Conservation (phyloP, 2,113 vertebrate genomes). For the Calonectris borealis region DNA sequence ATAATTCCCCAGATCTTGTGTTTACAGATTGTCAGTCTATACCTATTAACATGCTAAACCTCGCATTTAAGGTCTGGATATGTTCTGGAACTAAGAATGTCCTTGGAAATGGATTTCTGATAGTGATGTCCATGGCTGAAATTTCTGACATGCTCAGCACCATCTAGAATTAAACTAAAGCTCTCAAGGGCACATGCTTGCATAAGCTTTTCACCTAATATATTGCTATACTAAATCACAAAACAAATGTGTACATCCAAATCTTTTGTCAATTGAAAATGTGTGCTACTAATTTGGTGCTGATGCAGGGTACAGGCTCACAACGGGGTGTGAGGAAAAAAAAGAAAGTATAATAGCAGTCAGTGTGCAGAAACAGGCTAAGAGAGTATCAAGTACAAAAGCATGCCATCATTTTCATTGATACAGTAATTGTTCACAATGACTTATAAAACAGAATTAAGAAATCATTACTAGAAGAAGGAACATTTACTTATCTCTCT, state of each 20-base stretch:
- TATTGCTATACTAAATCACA: slow-evolving; percentile 4
- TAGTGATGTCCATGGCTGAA: background rate
- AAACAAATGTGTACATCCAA: background rate
- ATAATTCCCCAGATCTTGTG: slow-evolving; percentile 16
- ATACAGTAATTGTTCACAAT: background rate
- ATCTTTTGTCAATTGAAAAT: slow-evolving; percentile 15
- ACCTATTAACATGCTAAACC: slow-evolving; percentile 43
- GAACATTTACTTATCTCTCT: background rate
- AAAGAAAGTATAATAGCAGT: background rate
- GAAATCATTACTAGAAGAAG: background rate
- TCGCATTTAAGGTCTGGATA: slow-evolving; percentile 8
- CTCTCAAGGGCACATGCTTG: background rate
- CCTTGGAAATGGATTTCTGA: slow-evolving; percentile 22
- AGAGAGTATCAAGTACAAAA: background rate
- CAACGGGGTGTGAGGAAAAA: background rate
- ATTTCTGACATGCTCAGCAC: slow-evolving; percentile 32
- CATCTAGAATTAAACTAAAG: slow-evolving; percentile 27
- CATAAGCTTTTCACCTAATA: slow-evolving; percentile 13
- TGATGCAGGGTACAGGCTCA: background rate
- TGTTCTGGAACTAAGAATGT: background rate
- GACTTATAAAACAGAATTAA: slow-evolving; percentile 12
- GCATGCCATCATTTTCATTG: background rate
- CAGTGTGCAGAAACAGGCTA: background rate
- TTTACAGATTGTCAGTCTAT: slow-evolving; percentile 28
- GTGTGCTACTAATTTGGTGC: background rate